Evolutionary conservation across 1,140 invertebrate genomes (phyloP).

Genomic region (Battus philenor): DNA sequence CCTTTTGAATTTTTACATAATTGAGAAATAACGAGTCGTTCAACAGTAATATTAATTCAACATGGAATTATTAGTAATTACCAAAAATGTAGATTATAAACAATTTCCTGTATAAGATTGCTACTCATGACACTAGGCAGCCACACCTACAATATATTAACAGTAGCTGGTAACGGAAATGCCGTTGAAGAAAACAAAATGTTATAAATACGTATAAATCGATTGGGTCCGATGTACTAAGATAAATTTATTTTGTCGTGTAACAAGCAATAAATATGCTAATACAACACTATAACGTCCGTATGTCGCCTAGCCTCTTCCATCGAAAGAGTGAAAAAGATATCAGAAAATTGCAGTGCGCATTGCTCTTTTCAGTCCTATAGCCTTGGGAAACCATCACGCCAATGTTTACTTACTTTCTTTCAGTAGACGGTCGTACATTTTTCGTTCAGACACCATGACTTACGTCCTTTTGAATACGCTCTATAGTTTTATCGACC

Average conservation of each 20-base stretch:
- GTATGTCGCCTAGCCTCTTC: slow-evolving; percentile 66
- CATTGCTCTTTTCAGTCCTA: slow-evolving; percentile 70
- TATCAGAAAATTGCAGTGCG: slow-evolving; percentile 73
- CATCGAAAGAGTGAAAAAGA: slow-evolving; percentile 73
- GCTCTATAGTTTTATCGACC: slow-evolving; percentile 69
- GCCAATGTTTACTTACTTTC: slow-evolving; percentile 57
- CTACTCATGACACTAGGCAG: slow-evolving; percentile 8
- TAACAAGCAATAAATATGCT: slow-evolving; percentile 74
- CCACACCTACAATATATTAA: slow-evolving; percentile 25
- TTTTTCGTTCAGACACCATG: slow-evolving; percentile 47
- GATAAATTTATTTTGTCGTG: slow-evolving; percentile 71
- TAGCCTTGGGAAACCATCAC: slow-evolving; percentile 44
- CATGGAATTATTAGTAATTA: no score
- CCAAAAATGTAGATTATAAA: no score
- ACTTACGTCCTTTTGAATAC: slow-evolving; percentile 57
- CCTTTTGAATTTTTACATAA: no score
- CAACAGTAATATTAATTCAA: no score
- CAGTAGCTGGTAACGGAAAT: slow-evolving; percentile 34
- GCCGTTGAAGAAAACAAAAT: slow-evolving; percentile 32
- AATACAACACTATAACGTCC: slow-evolving; percentile 72
- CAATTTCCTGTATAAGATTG: no score
- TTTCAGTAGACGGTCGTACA: slow-evolving; percentile 53
- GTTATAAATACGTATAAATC: slow-evolving; percentile 27
- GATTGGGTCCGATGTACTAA: slow-evolving; percentile 48
- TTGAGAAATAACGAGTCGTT: no score